Evolutionary conservation across 2,888 invertebrate species (phyloP), one percentile per base, ranked within the genome.

Genomic region (Apoda limacodes): DNA sequence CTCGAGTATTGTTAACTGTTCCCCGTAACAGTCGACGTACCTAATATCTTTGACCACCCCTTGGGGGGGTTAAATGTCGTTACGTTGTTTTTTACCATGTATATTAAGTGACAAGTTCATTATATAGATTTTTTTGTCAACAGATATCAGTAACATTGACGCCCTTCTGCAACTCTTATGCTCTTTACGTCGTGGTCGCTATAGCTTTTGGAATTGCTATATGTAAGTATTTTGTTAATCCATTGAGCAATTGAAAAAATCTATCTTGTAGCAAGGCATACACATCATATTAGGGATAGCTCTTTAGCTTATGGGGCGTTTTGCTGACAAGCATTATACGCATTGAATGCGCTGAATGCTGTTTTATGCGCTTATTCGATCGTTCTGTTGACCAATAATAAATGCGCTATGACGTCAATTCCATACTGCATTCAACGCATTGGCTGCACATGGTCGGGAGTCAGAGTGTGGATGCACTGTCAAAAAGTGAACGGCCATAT

Each of bases 171-270:
- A 70, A 82, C 39, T 83, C 87, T 2, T 96, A 92, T 54, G 76
- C 82, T 5, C 78, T 89, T 30, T 93, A 93, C 55, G 87, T 95
- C 28, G 76, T 86, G 2, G 90, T 94, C 70, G 87, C 95, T 20
- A 83, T 94, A 43, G 89, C 93, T 54, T 98, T 97, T 63, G 98
- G 97, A 39, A 82, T 97, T 44, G 94, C 95, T 52, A 90, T 95
- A 47, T 93, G 92, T 91, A 81, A 89, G 90, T 69, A 43, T 30
- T 10, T 5, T 13, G 7, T 13, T 30, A 21, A 24, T 13, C 19
- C 9, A 11, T 30, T 12, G 14, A 22, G 5, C 5, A 19, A 19
- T 9, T 19, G 19, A 9, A 19, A 19, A 5, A 19, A 19, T 7
- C 5, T 9, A 19, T 9, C 19, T 19, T 19, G 19, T 5, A 19